Conservation (phyloP, 2,888 invertebrate genomes). For the Trypoxylon attenuatum region DNA sequence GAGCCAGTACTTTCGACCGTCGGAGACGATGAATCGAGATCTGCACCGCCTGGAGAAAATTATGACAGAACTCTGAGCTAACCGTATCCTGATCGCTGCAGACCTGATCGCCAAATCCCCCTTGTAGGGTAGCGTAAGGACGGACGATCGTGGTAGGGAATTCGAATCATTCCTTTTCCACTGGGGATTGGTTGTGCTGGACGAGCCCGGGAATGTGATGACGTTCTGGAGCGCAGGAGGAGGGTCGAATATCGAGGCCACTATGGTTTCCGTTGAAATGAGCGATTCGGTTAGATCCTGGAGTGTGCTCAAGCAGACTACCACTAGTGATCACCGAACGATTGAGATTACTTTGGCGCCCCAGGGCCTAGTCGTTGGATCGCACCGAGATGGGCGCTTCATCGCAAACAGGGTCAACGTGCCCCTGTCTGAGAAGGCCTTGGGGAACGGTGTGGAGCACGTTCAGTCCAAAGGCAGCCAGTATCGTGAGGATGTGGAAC, state of each 20-base stretch:
- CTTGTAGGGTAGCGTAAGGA: neutral
- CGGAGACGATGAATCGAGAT: neutral
- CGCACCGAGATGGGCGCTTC: too few relatives aligned
- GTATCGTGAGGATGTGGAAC: neutral
- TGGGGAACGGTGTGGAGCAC: too few relatives aligned
- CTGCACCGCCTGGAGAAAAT: neutral
- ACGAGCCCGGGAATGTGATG: too few relatives aligned
- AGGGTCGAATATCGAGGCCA: neutral
- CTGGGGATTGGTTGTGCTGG: too few relatives aligned
- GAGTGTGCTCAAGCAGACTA: neutral
- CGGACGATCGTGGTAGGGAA: neutral
- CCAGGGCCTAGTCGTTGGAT: too few relatives aligned
- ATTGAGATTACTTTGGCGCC: neutral
- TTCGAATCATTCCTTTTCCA: too few relatives aligned
- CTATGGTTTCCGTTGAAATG: neutral
- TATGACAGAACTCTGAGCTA: neutral
- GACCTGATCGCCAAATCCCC: neutral
- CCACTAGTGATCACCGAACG: too few relatives aligned
- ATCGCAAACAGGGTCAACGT: too few relatives aligned
- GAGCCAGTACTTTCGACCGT: neutral
- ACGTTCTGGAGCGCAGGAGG: neutral
- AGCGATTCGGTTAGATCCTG: neutral
- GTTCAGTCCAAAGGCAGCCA: neutral
- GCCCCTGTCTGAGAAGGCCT: too few relatives aligned
- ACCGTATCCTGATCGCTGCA: too few relatives aligned